phyloP scores from a whole-genome alignment of 2,113 vertebrate species.

The Melanerpes aurifrons region DNA sequence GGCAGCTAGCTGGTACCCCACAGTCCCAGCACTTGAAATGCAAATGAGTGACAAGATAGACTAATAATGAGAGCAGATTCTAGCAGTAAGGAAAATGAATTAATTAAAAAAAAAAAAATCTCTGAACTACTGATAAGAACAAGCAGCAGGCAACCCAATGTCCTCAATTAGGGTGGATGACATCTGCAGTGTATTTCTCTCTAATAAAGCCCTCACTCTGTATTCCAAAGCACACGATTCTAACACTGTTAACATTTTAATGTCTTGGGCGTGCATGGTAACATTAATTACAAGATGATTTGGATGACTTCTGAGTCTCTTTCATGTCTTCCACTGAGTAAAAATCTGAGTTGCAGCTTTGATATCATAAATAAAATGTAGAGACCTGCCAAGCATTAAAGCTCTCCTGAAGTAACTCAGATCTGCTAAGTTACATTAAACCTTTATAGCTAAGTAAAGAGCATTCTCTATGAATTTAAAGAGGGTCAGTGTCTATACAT shows the following conservation, averaged over 20 bases:
- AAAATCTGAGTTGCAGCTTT: slow-evolving; percentile 91
- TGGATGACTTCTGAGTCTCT: slow-evolving; percentile 95
- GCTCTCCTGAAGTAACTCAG: slow-evolving; percentile 81
- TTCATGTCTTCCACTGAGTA: slow-evolving; percentile 95
- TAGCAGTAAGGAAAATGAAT: slow-evolving; percentile 93
- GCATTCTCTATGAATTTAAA: slow-evolving; percentile 86
- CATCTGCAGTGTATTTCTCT: slow-evolving; percentile 93
- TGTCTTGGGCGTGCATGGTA: slow-evolving; percentile 96
- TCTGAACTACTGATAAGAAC: slow-evolving; percentile 93
- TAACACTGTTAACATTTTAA: slow-evolving; percentile 99
- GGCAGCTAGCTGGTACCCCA: slow-evolving; percentile 85
- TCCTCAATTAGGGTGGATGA: slow-evolving; percentile 99
- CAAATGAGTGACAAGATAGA: slow-evolving; percentile 95
- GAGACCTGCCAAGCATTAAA: slow-evolving; percentile 89
- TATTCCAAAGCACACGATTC: slow-evolving; percentile 98
- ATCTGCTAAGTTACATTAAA: slow-evolving; percentile 88
- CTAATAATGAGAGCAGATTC: slow-evolving; percentile 99
- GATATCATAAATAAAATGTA: slow-evolving; percentile 98
- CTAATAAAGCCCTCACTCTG: slow-evolving; percentile 99
- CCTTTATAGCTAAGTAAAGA: slow-evolving; percentile 83
- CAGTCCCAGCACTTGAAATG: slow-evolving; percentile 98
- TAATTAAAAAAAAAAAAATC: slow-evolving; percentile 88
- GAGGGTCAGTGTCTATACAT: slow-evolving; percentile 65
- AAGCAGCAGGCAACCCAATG: slow-evolving; percentile 97
- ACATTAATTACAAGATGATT: slow-evolving; percentile 99